phyloP scores from a whole-genome alignment of 2,113 vertebrate species.

The Heterocephalus glaber region DNA sequence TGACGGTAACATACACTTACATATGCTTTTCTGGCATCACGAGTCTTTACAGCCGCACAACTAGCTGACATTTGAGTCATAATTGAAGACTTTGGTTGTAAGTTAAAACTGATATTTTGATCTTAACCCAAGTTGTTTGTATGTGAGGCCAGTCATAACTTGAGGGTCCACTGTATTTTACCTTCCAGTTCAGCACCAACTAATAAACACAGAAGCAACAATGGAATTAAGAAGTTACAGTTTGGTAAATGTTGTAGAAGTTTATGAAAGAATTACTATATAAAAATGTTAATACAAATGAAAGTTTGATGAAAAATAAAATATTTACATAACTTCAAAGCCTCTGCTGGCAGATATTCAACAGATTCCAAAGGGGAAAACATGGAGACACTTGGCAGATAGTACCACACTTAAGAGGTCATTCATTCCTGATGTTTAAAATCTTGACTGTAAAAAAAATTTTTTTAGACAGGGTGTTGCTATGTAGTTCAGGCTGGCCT shows the following conservation, averaged over 20 bases:
- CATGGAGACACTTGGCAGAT: not conserved
- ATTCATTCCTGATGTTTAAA: not conserved
- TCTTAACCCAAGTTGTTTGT: too few species aligned
- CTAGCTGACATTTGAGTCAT: too few species aligned
- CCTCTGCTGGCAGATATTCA: not conserved
- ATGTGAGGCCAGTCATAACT: too few species aligned
- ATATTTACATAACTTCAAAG: not conserved
- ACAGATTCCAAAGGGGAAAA: not conserved
- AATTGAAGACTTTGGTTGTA: too few species aligned
- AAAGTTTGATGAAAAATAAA: not conserved
- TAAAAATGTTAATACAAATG: not conserved
- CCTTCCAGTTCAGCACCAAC: not conserved
- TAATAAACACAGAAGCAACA: slow-evolving; percentile 14
- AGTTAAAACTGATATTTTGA: too few species aligned
- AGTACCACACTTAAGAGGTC: not conserved
- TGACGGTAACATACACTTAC: too few species aligned
- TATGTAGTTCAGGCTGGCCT: not conserved
- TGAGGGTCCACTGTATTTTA: not conserved
- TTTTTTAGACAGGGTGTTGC: not conserved
- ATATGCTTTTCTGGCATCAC: too few species aligned
- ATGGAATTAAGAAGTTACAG: not conserved
- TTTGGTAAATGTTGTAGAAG: not conserved
- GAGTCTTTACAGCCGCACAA: too few species aligned
- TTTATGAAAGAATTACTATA: slow-evolving; percentile 4
- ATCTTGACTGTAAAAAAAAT: not conserved